Conservation (phyloP, 2,113 vertebrate genomes). For the Python bivittatus region DNA sequence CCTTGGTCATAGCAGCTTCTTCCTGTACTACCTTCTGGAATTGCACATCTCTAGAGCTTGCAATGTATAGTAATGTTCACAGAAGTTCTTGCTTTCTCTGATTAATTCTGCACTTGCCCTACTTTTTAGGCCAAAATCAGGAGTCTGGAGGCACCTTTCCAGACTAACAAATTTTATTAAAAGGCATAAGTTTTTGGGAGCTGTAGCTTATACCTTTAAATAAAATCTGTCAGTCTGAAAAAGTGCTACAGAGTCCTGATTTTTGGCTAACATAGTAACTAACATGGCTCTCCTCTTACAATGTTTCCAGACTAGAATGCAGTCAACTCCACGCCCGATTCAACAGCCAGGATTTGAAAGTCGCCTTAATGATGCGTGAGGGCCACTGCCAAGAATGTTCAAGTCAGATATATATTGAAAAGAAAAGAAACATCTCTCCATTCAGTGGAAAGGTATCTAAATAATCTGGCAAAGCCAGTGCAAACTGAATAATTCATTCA, state of each 20-base stretch:
- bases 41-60: background rate
- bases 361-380: background rate
- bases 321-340: background rate
- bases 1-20: too few species aligned
- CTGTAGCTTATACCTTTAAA: background rate
- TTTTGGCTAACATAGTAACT: background rate
- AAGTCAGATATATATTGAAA: background rate
- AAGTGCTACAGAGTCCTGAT: background rate
- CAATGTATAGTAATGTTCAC: background rate
- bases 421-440: background rate
- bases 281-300: background rate
- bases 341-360: background rate
- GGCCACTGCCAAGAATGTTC: background rate
- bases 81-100: background rate
- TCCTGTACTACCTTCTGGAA: background rate
- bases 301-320: background rate
- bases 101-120: background rate
- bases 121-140: background rate
- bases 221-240: background rate
- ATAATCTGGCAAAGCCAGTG: background rate
- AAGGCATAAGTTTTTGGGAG: background rate
- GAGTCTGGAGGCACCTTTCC: background rate
- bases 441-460: background rate
- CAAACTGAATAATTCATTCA: background rate
- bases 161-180: background rate